These are phyloP conservation scores for Rhynchotus rufescens DNA, from an alignment of 2,797 vertebrate species.

Conservation along the genomic window DNA sequence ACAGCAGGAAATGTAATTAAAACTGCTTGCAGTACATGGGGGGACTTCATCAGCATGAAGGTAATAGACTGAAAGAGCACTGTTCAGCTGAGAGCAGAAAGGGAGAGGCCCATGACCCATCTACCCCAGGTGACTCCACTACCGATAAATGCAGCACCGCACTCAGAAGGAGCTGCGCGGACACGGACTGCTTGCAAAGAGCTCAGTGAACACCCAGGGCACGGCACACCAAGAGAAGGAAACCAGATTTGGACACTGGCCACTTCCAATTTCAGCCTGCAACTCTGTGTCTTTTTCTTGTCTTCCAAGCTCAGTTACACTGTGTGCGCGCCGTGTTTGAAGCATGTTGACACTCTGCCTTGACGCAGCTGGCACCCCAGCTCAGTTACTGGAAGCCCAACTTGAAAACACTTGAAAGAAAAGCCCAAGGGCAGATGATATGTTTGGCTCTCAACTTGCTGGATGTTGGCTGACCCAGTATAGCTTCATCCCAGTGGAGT, in stretches of 20 bases:
- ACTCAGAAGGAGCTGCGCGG: slow-evolving; percentile 13
- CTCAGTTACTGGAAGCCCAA: slow-evolving; percentile 39
- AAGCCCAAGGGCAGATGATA: slow-evolving; percentile 25
- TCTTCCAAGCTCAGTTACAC: slow-evolving; percentile 10
- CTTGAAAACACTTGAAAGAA: slow-evolving; percentile 64
- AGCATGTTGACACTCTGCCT: slow-evolving; percentile 9
- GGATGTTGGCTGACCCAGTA: slow-evolving; percentile 15
- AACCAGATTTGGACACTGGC: slow-evolving; percentile 19
- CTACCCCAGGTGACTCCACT: background rate
- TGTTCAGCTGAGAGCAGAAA: background rate
- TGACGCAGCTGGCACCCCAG: slow-evolving; percentile 16
- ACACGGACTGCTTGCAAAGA: slow-evolving; percentile 5
- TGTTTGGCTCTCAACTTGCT: slow-evolving; percentile 22
- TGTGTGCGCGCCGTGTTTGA: slow-evolving; percentile 13
- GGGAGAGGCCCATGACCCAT: background rate
- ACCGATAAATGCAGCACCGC: background rate
- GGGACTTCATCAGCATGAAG: background rate
- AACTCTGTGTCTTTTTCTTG: slow-evolving; percentile 23
- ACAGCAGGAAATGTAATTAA: slow-evolving; percentile 10
- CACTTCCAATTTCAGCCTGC: slow-evolving; percentile 49
- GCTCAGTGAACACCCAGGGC: slow-evolving; percentile 40
- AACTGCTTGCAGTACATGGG: slow-evolving; percentile 3
- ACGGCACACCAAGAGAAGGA: slow-evolving; percentile 31
- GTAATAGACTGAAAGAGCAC: slow-evolving; percentile 14
- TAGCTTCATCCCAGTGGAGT: background rate